Conservation (phyloP, 64 coral and sea anemone species). For the Pocillopora damicornis region DNA sequence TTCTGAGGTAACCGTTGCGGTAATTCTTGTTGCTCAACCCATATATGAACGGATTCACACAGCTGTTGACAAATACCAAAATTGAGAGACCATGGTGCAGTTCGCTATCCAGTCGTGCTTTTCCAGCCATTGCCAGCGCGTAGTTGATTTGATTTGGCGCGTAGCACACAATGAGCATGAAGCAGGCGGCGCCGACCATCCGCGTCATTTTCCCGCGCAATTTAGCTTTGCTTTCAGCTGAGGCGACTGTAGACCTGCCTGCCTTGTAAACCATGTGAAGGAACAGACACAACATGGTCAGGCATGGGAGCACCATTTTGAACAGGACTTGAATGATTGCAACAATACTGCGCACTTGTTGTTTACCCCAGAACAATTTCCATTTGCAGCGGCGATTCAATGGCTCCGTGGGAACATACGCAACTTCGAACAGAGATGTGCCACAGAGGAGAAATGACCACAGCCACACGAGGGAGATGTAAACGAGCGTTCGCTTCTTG, state of each 20-base stretch:
- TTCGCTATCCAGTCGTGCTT: background rate
- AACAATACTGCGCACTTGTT: background rate
- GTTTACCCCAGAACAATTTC: background rate
- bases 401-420: background rate
- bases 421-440: slow-evolving; percentile 2
- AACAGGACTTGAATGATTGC: background rate
- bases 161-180: slow-evolving; percentile 37
- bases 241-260: background rate
- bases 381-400: background rate
- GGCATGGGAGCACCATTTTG: background rate
- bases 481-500: slow-evolving; percentile 20
- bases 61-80: slow-evolving; percentile 30
- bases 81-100: slow-evolving; percentile 6
- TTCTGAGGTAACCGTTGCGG: slow-evolving; percentile 23
- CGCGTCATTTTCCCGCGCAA: slow-evolving; percentile 21
- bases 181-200: slow-evolving; percentile 22
- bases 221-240: slow-evolving; percentile 1
- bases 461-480: background rate
- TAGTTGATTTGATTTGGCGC: slow-evolving; percentile 31
- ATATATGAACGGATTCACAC: slow-evolving; percentile 51
- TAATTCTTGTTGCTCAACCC: slow-evolving; percentile 45
- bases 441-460: slow-evolving; percentile 21
- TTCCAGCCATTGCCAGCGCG: background rate
- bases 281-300: slow-evolving; percentile 37
- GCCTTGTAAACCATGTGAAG: slow-evolving; percentile 32